Base-by-base conservation (phyloP, 2,797 vertebrate species). In the Enoplosus armatus region DNA sequence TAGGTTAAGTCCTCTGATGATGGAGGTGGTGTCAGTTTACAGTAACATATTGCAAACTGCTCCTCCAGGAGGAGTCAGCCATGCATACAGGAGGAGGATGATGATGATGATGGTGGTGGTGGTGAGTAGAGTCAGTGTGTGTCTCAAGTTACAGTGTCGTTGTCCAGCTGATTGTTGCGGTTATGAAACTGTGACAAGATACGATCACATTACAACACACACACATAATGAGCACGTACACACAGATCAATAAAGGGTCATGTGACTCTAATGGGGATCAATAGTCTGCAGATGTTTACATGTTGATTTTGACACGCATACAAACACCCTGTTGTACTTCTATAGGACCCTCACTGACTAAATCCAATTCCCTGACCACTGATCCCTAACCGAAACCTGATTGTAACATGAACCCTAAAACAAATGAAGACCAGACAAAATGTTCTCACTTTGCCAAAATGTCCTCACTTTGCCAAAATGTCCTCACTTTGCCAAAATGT, bases 201-300 rank as follows among this genome's bases (percentile, higher is more conserved):
- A 3, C 0, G 56, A 70, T 82, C 59, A 37, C 31, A 26, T 87
- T 76, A 68, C 72, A n/a, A 29, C 64, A 65, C 51, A 58, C 37
- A 67, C 39, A 50, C 16, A 31, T 10, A 41, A 4, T 45, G 33
- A 8, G 6, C 29, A 27, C 9, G 26, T 18, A 35, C 66, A 65
- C 66, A 22, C 54, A 33, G 56, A 64, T 79, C 53, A 39, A 45
- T 82, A 0, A 7, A 15, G 4, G 53, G 61, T 72, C 72, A 63
- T n/a, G 45, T 43, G 55, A 70, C 65, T 6, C 1, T 7, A 1
- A 15, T 11, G 6, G 33, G 0, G 45, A 31, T 75, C 66, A 74
- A 27, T 50, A 14, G 4, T 10, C 31, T 29, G 26, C 77, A 45
- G 55, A 41, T 27, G 37, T 18, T 45, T 15, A 29, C 55, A 54